Evolutionary conservation across 2,797 vertebrate genomes (phyloP).

Genomic region (Acipenser oxyrinchus): DNA sequence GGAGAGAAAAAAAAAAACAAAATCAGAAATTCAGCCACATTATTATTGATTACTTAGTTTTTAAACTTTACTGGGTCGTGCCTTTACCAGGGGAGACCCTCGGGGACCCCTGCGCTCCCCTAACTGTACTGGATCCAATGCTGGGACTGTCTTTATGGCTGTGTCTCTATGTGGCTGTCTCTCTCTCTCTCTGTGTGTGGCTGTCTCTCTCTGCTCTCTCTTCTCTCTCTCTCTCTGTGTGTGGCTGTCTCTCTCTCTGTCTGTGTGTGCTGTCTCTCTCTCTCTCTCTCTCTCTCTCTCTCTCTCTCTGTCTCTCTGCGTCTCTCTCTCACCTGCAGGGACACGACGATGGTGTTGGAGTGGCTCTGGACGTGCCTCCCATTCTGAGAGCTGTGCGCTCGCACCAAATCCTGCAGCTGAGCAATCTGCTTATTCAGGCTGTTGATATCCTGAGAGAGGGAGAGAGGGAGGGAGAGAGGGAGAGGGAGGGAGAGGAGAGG

Average conservation of each 20-base stretch:
- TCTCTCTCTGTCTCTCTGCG: not conserved
- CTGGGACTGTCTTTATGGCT: not conserved
- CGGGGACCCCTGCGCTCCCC: not conserved
- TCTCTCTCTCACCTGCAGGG: slow-evolving; percentile 61
- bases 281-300: no score
- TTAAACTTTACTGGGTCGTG: not conserved
- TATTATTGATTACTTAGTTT: not conserved
- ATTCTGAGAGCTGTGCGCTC: slow-evolving; percentile 69
- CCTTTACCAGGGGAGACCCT: not conserved
- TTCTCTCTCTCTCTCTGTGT: not conserved
- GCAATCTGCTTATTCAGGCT: slow-evolving; percentile 91
- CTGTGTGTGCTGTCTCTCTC: no score
- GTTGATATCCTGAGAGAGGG: slow-evolving; percentile 73
- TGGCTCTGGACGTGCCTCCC: slow-evolving; percentile 82
- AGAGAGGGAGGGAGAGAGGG: slow-evolving; percentile 9
- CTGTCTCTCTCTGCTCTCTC: no score
- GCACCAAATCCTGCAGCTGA: slow-evolving; percentile 81
- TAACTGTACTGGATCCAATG: not conserved
- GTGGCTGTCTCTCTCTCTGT: no score
- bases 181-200: not conserved
- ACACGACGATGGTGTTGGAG: slow-evolving; percentile 86
- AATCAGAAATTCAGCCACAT: not conserved
- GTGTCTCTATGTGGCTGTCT: not conserved
- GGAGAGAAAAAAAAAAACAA: slow-evolving; percentile 13
- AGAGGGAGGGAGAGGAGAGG: not conserved